Conservation (phyloP, 2,113 vertebrate genomes). For the Periophthalmus modestus region DNA sequence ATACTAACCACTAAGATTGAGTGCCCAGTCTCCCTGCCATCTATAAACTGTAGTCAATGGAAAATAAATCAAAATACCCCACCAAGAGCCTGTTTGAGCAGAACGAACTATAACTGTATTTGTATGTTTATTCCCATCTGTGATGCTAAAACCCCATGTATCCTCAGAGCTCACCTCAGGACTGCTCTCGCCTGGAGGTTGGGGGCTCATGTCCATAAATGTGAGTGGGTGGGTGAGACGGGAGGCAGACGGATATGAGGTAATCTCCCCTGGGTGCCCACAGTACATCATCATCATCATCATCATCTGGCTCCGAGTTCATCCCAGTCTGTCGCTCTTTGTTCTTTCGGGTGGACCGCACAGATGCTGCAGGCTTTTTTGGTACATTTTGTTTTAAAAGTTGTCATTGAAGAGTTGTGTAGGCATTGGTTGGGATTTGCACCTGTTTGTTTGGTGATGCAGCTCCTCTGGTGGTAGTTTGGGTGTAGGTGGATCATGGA, state of each 20-base stretch:
- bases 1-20: no score
- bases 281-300: constrained; percentile 26
- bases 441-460: constrained; percentile 20
- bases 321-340: constrained; percentile 68
- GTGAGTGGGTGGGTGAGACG: constrained; percentile 24
- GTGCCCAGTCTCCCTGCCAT: no score
- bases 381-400: constrained; percentile 20
- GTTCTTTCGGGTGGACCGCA: constrained; percentile 46
- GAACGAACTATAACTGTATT: neutral
- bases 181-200: neutral
- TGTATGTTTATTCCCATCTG: neutral
- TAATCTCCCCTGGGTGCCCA: constrained; percentile 74
- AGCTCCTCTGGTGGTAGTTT: neutral
- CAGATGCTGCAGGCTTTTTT: constrained; percentile 21
- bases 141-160: neutral
- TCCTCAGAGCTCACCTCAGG: neutral
- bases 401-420: neutral
- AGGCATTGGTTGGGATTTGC: constrained; percentile 21
- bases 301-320: constrained; percentile 68
- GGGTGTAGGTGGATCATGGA: constrained; percentile 60
- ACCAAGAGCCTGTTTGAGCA: neutral
- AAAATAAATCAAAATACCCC: neutral
- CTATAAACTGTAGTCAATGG: no score
- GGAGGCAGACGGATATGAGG: constrained; percentile 65
- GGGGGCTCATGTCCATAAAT: constrained; percentile 26